Base-by-base conservation (phyloP, 1,140 invertebrate genomes). In the Anoplolepis gracilipes region DNA sequence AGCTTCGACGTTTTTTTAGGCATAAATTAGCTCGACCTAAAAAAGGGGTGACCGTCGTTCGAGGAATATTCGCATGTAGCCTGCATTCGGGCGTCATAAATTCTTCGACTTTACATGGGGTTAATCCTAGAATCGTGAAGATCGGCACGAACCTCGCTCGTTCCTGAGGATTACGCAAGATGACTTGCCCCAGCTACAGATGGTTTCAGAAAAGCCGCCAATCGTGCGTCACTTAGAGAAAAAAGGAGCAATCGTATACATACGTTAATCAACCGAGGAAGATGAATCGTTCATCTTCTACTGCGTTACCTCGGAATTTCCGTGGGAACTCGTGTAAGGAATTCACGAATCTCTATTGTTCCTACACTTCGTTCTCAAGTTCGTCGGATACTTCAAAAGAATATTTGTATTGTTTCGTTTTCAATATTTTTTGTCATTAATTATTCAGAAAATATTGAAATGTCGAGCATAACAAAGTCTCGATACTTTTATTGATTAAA, bases 41-140 rank as follows among this genome's bases (percentile, higher is more conserved):
- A 59, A 82, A 36, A 59, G n/a, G 19, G 33, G 55, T 25, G 28
- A 33, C 30, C 28, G 1, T 11, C 36, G 42, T 69, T 79, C 76
- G 42, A 6, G 76, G 62, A 82, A 75, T 69, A 75, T 87, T 87
- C 49, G 81, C 81, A 25, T 85, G 73, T 67, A 55, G 36, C 75
- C 53, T 36, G 46, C 46, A 36, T 67, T 55, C 46, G 49, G 62
- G 36, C 49, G 39, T 64, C 76, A 85, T 85, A 85, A 86, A 86
- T 81, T 86, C 55, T 55, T 75, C n/a, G 78, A 59, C 64, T 86
- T 85, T 70, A 55, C 53, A 22, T 55, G 55, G 70, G 72, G 70
- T 76, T 87, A 87, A 87, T 87, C 86, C 86, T 76, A 61, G 72
- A 85, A 77, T 69, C 86, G n/a, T 57, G 73, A 42, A 87, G 53